Evolutionary conservation across 2,113 vertebrate genomes (phyloP), one percentile per base, ranked within the genome.

Genomic region (Turnix velox): DNA sequence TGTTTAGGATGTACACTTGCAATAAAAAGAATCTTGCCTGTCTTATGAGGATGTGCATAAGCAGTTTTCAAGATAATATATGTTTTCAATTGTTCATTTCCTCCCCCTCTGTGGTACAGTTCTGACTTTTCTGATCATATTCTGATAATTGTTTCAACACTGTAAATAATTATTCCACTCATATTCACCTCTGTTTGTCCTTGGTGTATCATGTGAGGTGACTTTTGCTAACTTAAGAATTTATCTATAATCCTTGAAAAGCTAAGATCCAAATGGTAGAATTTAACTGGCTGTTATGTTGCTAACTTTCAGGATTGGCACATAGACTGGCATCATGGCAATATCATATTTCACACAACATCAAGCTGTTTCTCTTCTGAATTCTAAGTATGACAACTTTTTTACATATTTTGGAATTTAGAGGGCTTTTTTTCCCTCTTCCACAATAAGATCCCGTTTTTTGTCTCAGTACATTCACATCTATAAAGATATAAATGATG

Each of bases 181-280:
- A 87, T 62, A 82, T 81, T 31, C 45, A 94, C 52, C 55, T 95
- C 39, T 86, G 62, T 39, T 61, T 95, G 39, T 80, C 78, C 80
- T 96, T 95, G 31, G 3, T 55, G 55, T 88, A 57, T 74, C 15
- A 90, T 42, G 52, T 49, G 33, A 37, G 18, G 18, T 59, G 22
- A 28, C 14, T 90, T 91, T 31, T 92, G 74, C 59, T 93, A 69
- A 77, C 69, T 92, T 35, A n/a, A n/a, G n/a, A n/a, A n/a, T n/a
- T n/a, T n/a, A n/a, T n/a, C n/a, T n/a, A n/a, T n/a, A n/a, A n/a
- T n/a, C n/a, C n/a, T n/a, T n/a, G n/a, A n/a, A 84, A 55, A 69
- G 1, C 3, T 25, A 62, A 40, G 16, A 45, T 40, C 8, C 30
- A 18, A 67, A 81, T 68, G 5, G 6, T 25, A 33, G 18, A 61